Evolutionary conservation across 2,888 invertebrate genomes (phyloP).

Genomic region (Invenusta paracnida): DNA sequence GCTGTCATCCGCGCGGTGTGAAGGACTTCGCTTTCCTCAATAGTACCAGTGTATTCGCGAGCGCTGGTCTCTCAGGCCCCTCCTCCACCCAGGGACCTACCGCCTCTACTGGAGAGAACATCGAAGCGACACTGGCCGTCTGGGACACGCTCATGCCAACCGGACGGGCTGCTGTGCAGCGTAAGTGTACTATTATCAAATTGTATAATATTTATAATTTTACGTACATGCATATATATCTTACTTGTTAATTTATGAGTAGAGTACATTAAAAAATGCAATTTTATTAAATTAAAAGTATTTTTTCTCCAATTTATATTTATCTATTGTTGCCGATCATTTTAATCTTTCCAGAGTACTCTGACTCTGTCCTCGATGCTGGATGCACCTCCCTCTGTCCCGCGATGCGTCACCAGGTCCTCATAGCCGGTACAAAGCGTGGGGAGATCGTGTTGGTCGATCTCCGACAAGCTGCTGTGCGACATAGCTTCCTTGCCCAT

Average conservation of each 20-base stretch:
- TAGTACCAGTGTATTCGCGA: not conserved
- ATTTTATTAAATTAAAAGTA: too few relatives aligned
- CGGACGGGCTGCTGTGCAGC: not conserved
- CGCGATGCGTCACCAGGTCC: not conserved
- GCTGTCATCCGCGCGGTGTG: constrained; percentile 11
- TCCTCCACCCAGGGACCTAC: constrained; percentile 15
- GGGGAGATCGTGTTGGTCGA: constrained; percentile 20
- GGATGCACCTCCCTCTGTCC: not conserved
- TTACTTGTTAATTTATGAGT: too few relatives aligned
- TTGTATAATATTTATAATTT: too few relatives aligned
- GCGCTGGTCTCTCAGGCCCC: not conserved
- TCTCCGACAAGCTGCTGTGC: not conserved
- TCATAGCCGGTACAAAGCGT: not conserved
- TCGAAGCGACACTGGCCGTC: not conserved
- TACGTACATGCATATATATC: too few relatives aligned
- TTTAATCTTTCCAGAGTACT: constrained; percentile 17
- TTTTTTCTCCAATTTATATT: too few relatives aligned
- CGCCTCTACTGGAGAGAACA: not conserved
- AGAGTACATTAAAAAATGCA: too few relatives aligned
- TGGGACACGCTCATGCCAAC: constrained; percentile 20
- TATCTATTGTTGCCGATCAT: too few relatives aligned
- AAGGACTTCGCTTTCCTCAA: constrained; percentile 17
- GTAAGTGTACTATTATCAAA: too few relatives aligned
- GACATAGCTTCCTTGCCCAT: constrained; percentile 15
- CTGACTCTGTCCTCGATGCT: not conserved